These are phyloP conservation scores for Drosophila leontia DNA, from an alignment of 1,140 invertebrate species.

Conservation along the genomic window DNA sequence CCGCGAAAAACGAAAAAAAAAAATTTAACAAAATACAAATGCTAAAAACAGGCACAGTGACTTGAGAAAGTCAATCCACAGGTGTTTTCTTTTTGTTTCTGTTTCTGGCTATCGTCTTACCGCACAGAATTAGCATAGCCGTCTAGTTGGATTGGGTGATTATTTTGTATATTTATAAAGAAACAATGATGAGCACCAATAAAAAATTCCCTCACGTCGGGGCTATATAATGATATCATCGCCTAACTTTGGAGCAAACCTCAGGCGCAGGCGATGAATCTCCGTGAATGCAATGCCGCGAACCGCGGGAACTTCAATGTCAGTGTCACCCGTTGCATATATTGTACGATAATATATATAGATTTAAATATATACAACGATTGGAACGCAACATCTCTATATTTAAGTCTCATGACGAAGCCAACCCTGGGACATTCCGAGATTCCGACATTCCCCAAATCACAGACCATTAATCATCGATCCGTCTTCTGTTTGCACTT, in stretches of 20 bases:
- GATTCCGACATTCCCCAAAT: constrained; percentile 11
- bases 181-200: constrained; percentile 74
- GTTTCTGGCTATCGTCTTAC: constrained; percentile 34
- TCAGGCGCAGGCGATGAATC: constrained; percentile 14
- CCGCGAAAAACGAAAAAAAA: neutral
- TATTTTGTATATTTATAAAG: constrained; percentile 27
- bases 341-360: neutral
- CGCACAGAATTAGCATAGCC: constrained; percentile 41
- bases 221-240: constrained; percentile 66
- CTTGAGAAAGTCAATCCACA: constrained; percentile 43
- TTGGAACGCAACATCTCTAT: constrained; percentile 14
- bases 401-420: constrained; percentile 23
- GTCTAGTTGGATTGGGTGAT: constrained; percentile 52
- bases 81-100: constrained; percentile 9
- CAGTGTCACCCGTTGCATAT: constrained; percentile 30
- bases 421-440: constrained; percentile 5
- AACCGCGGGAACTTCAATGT: constrained; percentile 42
- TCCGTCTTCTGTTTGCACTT: constrained; percentile 50
- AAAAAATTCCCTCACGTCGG: constrained; percentile 75
- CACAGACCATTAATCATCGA: constrained; percentile 42
- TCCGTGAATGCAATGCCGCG: constrained; percentile 42
- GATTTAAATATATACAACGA: neutral
- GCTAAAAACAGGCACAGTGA: constrained; percentile 30
- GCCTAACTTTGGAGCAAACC: constrained; percentile 59
- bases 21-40: neutral